Conservation (phyloP, 1,140 invertebrate species). For the Drosophila repletoides region DNA sequence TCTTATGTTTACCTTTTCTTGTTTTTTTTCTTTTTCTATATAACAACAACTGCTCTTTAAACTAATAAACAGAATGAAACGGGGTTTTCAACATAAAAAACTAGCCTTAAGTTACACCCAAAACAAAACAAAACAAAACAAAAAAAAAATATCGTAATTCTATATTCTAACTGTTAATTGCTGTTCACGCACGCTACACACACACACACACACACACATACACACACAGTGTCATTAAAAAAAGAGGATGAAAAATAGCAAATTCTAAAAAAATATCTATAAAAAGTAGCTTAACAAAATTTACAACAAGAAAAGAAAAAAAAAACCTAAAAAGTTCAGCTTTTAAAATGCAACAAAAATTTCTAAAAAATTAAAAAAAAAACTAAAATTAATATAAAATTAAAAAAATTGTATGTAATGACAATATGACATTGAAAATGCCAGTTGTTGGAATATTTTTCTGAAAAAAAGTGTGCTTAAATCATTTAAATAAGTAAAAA, state of each 20-base stretch:
- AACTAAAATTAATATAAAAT: slow-evolving; percentile 28
- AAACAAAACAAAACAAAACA: slow-evolving; percentile 1
- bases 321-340: slow-evolving; percentile 29
- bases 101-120: slow-evolving; percentile 50
- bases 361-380: slow-evolving; percentile 41
- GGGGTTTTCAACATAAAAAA: slow-evolving; percentile 36
- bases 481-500: slow-evolving; percentile 25
- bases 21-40: slow-evolving; percentile 36
- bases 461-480: slow-evolving; percentile 74
- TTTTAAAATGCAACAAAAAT: slow-evolving; percentile 59
- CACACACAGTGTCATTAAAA: slow-evolving; percentile 26
- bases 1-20: slow-evolving; percentile 24
- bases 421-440: slow-evolving; percentile 64
- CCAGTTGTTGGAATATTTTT: slow-evolving; percentile 62
- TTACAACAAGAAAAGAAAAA: slow-evolving; percentile 37
- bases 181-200: slow-evolving; percentile 70
- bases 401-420: slow-evolving; percentile 28
- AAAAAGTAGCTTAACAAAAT: slow-evolving; percentile 52
- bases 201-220: slow-evolving; percentile 16
- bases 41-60: too few relatives aligned
- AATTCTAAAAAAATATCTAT: slow-evolving; percentile 41
- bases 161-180: slow-evolving; percentile 57
- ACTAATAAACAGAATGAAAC: slow-evolving; percentile 31
- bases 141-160: slow-evolving; percentile 16
- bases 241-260: slow-evolving; percentile 31